Base-by-base conservation (phyloP, 2,113 vertebrate genomes). In the Podiceps cristatus region DNA sequence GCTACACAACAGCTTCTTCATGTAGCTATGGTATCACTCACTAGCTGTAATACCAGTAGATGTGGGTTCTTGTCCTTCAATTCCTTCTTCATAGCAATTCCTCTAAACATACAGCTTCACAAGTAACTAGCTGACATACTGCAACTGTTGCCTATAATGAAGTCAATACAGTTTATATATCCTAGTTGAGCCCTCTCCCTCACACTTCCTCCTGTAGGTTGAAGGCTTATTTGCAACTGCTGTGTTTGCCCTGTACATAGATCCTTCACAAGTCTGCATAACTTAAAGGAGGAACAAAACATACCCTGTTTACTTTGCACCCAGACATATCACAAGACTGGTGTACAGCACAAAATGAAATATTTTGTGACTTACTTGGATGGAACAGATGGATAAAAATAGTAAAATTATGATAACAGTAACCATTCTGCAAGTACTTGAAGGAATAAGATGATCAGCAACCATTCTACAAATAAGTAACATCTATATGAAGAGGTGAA, bases 201-300 rank as follows among this genome's bases (percentile, higher is more conserved):
- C 45, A 53, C 19, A 13, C 3, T 62, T 68, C 7, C 19, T 62
- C 23, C 19, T 55, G 11, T 18, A 49, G 11, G 19, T n/a, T 14
- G 17, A 40, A 60, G 14, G 60, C 19, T n/a, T 59, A 22, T 53
- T 74, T 67, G 11, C 11, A 67, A n/a, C 33, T 58, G 40, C 50
- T 35, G 50, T 50, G 27, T 47, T 45, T 74, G 37, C 53, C 60
- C n/a, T 53, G 11, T 27, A 52, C 18, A 52, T 9, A 52, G 25
- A 85, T 64, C 35, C 59, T 11, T 27, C 40, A 72, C 37, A 60
- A 47, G 33, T 2, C 17, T 27, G 17, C 0, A 0, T 35, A n/a
- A 47, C 20, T 55, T 55, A 29, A n/a, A 86, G 20, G 17, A 71
- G 22, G 33, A 64, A 60, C 37, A 66, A 60, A 67, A 66, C 18